Conservation (phyloP, 92 coral and sea anemone species). For the Porites cylindrica region DNA sequence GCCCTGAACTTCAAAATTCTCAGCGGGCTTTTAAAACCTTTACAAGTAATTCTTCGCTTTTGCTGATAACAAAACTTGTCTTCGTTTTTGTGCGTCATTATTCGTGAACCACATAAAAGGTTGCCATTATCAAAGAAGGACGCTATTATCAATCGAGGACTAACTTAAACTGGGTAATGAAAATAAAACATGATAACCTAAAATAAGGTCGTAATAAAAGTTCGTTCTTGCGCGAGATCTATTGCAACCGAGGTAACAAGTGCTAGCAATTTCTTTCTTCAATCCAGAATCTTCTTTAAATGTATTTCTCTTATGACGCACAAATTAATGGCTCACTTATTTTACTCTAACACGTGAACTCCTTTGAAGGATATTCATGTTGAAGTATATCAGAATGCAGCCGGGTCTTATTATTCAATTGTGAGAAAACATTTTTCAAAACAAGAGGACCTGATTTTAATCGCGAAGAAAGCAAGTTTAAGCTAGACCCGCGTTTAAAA, state of each 20-base stretch:
- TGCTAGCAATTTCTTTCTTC: not conserved
- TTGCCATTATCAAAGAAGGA: not conserved
- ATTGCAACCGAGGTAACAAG: slow-evolving; percentile 15
- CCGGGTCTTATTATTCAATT: not conserved
- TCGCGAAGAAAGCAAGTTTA: not conserved
- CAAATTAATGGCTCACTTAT: not conserved
- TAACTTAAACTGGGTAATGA: not conserved
- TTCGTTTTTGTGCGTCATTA: not conserved
- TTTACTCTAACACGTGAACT: not conserved
- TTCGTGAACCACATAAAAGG: not conserved
- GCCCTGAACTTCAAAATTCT: slow-evolving; percentile 27
- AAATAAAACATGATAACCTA: not conserved
- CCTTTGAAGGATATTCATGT: not conserved
- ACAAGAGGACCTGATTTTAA: not conserved
- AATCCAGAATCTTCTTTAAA: not conserved
- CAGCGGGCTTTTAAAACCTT: slow-evolving; percentile 22
- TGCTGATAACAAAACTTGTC: not conserved
- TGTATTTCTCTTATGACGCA: not conserved
- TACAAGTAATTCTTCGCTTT: slow-evolving; percentile 9
- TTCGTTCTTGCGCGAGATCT: not conserved
- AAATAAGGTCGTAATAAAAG: not conserved
- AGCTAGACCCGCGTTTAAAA: too few species aligned
- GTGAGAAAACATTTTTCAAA: not conserved
- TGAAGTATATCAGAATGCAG: not conserved
- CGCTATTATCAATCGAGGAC: not conserved